Base-by-base conservation (phyloP, 2,797 vertebrate genomes). In the Oryzias dopingdopingensis region DNA sequence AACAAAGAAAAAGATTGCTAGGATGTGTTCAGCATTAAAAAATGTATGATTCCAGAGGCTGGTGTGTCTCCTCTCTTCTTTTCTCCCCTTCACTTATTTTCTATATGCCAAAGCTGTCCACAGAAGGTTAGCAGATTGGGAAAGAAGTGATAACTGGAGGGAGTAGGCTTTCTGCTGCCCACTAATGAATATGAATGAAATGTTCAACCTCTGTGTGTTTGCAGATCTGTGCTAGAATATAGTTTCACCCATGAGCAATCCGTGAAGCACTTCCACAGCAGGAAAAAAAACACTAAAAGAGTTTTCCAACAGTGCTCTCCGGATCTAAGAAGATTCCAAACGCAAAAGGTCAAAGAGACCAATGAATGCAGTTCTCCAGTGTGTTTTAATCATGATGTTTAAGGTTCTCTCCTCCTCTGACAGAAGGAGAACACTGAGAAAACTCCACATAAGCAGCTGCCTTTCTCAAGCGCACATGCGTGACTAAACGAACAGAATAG, bases 131-230 rank as follows among this genome's bases (percentile, higher is more conserved):
- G 42, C 46, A 46, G 53, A 53, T 56, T 44, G 41, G 51, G 58
- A 52, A 71, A 71, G 62, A 69, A 81, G 65, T 59, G 56, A 61
- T 67, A 51, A 42, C 65, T 67, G 54, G 43, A 65, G 77, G 71
- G 72, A 84, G 74, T 71, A 66, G 64, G 62, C 57, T 52, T 68
- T 62, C 45, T 56, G 56, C 54, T 63, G 58, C 49, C 65, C 65
- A 44, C 56, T 77, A 83, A 86, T 83, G 76, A 82, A 85, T 85
- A 83, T 84, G 63, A 85, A 86, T 77, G 77, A 67, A 73, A 64
- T 42, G 56, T 77, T 44, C 45, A 60, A 49, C 37, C 12, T 20
- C 26, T 58, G 65, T 59, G 67, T 47, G 44, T 52, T 70, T 65
- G 57, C 40, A 49, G 2, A 29, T 48, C 53, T 56, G 58, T 59